Evolutionary conservation across 2,888 invertebrate genomes (phyloP).

Genomic region (Pollenia amentaria): DNA sequence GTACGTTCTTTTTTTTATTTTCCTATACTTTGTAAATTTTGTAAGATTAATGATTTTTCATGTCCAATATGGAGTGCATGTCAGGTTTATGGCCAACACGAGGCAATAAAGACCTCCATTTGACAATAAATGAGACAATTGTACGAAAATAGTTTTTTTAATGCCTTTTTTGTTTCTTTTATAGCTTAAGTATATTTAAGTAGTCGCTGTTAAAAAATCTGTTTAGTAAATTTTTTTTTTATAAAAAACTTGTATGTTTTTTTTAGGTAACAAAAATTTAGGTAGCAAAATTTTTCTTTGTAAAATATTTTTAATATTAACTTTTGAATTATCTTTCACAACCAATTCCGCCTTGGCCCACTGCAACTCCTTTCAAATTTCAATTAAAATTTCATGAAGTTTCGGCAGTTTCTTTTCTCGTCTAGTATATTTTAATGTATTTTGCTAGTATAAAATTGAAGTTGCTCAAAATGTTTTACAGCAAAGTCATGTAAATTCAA

Average conservation of each 20-base stretch:
- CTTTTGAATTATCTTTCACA: no score
- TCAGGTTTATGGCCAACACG: slow-evolving; percentile 70
- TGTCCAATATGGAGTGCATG: slow-evolving; percentile 60
- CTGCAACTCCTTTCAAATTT: no score
- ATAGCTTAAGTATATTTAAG: slow-evolving; percentile 18
- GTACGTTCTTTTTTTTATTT: slow-evolving; percentile 8
- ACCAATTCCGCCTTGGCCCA: no score
- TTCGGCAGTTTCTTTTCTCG: no score
- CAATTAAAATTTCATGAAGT: no score
- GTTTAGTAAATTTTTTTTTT: neutral
- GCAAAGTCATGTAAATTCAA: no score
- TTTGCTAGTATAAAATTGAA: no score
- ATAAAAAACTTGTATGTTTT: neutral
- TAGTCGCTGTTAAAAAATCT: slow-evolving; percentile 6
- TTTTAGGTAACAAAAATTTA: neutral
- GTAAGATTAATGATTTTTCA: slow-evolving; percentile 70
- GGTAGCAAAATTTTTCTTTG: no score
- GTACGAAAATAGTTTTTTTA: slow-evolving; percentile 37
- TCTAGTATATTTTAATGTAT: no score
- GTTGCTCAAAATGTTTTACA: no score
- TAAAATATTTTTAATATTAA: no score
- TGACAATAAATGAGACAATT: slow-evolving; percentile 71
- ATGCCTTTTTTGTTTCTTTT: slow-evolving; percentile 35
- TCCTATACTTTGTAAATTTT: slow-evolving; percentile 21
- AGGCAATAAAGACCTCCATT: slow-evolving; percentile 72